Conservation (phyloP, 2,797 vertebrate genomes). For the Sylvilagus floridanus region DNA sequence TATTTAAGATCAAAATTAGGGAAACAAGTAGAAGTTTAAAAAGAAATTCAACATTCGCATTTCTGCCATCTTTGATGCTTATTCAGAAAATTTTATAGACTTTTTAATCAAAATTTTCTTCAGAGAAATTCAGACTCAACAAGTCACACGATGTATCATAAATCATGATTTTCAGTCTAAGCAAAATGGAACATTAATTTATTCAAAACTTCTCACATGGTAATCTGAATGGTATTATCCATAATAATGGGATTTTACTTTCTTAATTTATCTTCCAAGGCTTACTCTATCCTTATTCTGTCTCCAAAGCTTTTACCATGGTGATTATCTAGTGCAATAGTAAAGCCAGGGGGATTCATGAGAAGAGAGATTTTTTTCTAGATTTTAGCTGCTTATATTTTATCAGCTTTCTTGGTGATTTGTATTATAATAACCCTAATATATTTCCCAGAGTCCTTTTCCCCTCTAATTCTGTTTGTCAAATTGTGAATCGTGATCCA, state of each 20-base stretch:
- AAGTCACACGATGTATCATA: conserved; percentile 13
- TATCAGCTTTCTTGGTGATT: conserved; percentile 55
- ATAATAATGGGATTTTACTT: conserved; percentile 80
- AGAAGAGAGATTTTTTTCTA: conserved; percentile 3
- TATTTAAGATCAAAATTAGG: not conserved
- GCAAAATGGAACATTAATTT: conserved; percentile 73
- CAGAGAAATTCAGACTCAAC: conserved; percentile 14
- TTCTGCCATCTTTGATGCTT: not conserved
- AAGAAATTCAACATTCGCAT: conserved; percentile 1
- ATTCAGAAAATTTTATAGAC: not conserved
- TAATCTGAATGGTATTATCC: conserved; percentile 75
- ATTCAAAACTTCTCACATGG: conserved; percentile 58
- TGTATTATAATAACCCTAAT: conserved; percentile 52
- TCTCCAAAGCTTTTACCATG: conserved; percentile 64
- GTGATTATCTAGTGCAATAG: conserved; percentile 51
- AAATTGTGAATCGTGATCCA: conserved; percentile 3
- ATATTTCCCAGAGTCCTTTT: conserved; percentile 1
- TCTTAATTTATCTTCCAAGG: conserved; percentile 80
- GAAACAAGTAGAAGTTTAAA: not conserved
- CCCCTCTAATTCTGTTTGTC: conserved; percentile 51
- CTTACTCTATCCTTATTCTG: conserved; percentile 59
- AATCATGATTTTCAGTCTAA: conserved; percentile 69
- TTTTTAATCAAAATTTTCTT: conserved; percentile 19
- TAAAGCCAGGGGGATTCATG: conserved; percentile 59
- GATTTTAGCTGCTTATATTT: conserved; percentile 62